Conservation (phyloP, 2,113 vertebrate species). For the Lasiurus borealis region DNA sequence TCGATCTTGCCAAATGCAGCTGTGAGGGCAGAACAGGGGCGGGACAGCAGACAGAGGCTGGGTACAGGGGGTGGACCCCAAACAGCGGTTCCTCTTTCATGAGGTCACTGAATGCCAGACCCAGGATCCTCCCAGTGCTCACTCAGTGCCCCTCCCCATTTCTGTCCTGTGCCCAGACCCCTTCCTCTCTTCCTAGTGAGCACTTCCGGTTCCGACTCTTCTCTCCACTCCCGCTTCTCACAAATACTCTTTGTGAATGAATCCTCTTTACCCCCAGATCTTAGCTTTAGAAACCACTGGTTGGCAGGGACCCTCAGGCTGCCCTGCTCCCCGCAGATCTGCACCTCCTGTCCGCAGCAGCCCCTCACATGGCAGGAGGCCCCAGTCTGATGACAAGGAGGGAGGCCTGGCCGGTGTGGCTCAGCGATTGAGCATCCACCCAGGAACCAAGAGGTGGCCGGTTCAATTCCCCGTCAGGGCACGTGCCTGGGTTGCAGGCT, state of each 20-base stretch:
- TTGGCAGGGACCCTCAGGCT: not conserved
- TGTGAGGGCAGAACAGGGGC: rapidly evolving
- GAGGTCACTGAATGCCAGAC: not conserved
- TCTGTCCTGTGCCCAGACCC: not conserved
- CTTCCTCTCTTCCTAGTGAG: not conserved
- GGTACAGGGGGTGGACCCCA: not conserved
- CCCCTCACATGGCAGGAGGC: not conserved
- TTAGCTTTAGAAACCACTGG: not conserved
- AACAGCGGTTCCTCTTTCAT: not conserved
- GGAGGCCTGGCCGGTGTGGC: not conserved
- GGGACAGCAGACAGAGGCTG: not conserved
- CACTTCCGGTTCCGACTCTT: not conserved
- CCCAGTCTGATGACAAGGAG: not conserved
- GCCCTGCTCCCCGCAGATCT: not conserved
- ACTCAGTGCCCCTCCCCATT: not conserved
- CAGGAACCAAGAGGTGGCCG: no score
- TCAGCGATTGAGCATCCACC: no score
- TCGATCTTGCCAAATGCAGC: not conserved
- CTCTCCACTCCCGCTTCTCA: not conserved
- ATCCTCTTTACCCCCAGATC: rapidly evolving
- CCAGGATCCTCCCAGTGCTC: not conserved
- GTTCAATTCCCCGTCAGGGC: no score
- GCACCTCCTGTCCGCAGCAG: not conserved
- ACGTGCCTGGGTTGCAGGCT: no score
- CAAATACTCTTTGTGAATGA: not conserved